Base-by-base conservation (phyloP, 2,888 invertebrate species). In the Glyphotaelius pellucidus region DNA sequence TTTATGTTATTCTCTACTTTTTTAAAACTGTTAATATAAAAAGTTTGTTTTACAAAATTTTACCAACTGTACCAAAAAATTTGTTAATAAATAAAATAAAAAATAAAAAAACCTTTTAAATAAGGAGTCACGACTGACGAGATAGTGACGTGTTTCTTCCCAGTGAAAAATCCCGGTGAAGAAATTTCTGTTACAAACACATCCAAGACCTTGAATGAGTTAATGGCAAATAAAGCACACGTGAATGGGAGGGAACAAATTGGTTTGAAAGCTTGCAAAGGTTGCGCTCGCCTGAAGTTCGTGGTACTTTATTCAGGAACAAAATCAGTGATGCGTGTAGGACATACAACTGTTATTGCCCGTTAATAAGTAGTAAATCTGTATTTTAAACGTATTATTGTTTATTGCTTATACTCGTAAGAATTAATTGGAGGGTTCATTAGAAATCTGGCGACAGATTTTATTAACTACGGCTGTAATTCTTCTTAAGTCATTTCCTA, bases 261-360 rank as follows among this genome's bases (percentile, higher is more conserved):
- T 67, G 67, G 67, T 67, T 67, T 25, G 67, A 67, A 67, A 67
- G 67, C 67, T 67, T 7, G 25, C 0, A n/a, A 67, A 67, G 67
- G 67, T 67, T 67, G 25, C 15, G 32, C 32, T 81, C 19, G 3
- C 81, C 81, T 19, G 81, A 32, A 81, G 81, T 81, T 15, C 81
- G 15, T 31, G 32, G 31, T 30, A 14, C 81, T 32, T 81, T 32
- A 81, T 81, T 32, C 30, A 81, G 32, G 30, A 31, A 81, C 32
- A 81, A 81, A 81, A 31, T 81, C 81, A 31, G 32, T 81, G 15
- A 31, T 32, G 32, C 81, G 32, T 81, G 81, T 7, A 31, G 32
- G 31, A 81, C 81, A 81, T 32, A 81, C 81, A 81, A 81, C 81
- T 81, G 81, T 81, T 81, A 81, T 81, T 31, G 30, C 32, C 67